Evolutionary conservation across 35 echinoderm and acorn worm genomes (phyloP), one percentile per base, ranked within the genome.

Genomic region (Acanthaster planci): DNA sequence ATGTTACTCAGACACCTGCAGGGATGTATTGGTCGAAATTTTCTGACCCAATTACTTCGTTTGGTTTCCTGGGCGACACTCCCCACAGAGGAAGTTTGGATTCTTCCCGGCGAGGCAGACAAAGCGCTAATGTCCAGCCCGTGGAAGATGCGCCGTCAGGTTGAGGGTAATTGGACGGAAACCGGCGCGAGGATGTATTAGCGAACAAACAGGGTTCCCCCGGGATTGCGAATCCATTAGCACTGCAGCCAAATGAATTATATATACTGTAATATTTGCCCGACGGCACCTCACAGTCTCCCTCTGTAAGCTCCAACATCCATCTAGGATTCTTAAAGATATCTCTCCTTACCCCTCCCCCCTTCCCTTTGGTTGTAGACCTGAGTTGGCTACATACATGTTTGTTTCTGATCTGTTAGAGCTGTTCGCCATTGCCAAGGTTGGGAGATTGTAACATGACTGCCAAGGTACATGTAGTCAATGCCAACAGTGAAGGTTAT

Each of bases 261-360:
- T 72, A 72, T 21, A 72, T 72, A 34, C 30, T 26, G 23, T 72
- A 72, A 72, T 72, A 72, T 72, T 72, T 72, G 64, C 64, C 64
- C 23, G 4, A 1, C 22, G 64, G 64, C 30, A 72, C 64, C 64
- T 27, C 15, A 16, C 30, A 7, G 64, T 36, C 64, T 21, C 64
- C 14, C 21, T 72, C 64, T 26, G 2, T 21, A 72, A 29, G 1
- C 64, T 29, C 19, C 7, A 26, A 72, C 34, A 72, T 72, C 64
- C 64, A 72, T 72, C 34, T 21, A 7, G 42, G 42, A 72, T 14
- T 72, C 26, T 72, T 72, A 72, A 72, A 72, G 64, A 7, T 47
- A 12, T 47, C 42, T 12, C 4, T 12, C 12, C 42, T 12, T 12
- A 4, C 42, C 42, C 42, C 12, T 47, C 4, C 42, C 4, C 12